Percentiles rank a stretch among this genome's conserved stretches.
Evolutionary conservation across 2,888 invertebrate genomes (phyloP).

Genomic region (Elegia similella): DNA sequence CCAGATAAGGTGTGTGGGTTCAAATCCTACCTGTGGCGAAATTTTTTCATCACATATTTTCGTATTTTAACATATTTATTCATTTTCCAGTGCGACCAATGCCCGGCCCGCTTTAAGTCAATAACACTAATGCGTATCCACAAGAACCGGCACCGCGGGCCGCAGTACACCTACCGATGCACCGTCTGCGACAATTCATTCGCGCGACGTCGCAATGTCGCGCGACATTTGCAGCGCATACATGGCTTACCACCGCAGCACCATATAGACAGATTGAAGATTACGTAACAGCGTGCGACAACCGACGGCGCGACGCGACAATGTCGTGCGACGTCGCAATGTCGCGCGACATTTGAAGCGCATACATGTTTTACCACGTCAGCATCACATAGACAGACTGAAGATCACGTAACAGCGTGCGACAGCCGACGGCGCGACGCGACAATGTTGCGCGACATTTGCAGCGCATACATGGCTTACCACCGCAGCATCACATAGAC

Average conservation of each 20-base stretch:
- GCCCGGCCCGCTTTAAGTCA: conserved; percentile 67
- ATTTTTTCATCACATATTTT: no score
- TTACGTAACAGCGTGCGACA: conserved; percentile 15
- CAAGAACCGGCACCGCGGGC: conserved; percentile 57
- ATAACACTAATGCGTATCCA: conserved; percentile 73
- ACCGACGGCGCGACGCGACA: conserved; percentile 44
- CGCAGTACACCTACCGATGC: conserved; percentile 52
- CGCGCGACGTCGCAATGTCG: conserved; percentile 61
- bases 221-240: conserved; percentile 54
- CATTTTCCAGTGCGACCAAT: conserved; percentile 62
- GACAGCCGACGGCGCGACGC: no score
- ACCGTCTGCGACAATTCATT: conserved; percentile 53
- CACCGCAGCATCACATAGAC: conserved; percentile 45
- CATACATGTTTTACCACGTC: conserved; percentile 50
- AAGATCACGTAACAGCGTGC: conserved; percentile 28
- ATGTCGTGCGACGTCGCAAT: conserved; percentile 59
- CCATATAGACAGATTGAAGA: conserved; percentile 48
- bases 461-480: conserved; percentile 50
- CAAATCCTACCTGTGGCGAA: no score
- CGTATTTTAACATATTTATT: no score
- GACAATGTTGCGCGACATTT: conserved; percentile 42
- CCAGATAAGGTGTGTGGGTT: no score
- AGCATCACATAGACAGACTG: conserved; percentile 45
- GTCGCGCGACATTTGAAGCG: conserved; percentile 57
- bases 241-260: conserved; percentile 48